Percentiles rank a stretch among this genome's conserved stretches.
phyloP scores from a whole-genome alignment of 2,888 invertebrate species.

The Empis stercorea region DNA sequence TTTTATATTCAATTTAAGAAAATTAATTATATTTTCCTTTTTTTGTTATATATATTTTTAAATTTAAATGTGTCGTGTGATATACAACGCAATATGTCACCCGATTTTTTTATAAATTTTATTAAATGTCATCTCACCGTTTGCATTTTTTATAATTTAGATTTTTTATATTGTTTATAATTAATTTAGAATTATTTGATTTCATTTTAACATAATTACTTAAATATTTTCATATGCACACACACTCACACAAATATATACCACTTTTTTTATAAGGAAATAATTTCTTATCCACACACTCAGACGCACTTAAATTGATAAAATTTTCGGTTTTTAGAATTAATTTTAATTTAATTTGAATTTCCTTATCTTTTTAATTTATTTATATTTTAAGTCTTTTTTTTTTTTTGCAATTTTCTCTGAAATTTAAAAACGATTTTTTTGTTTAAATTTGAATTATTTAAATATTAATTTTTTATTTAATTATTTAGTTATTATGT shows the following conservation, averaged over 20 bases:
- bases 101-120: slow-evolving; percentile 4
- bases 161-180: slow-evolving; percentile 7
- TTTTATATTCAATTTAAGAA: too few species aligned
- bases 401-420: neutral
- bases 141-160: slow-evolving; percentile 18
- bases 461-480: neutral
- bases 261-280: slow-evolving; percentile 8
- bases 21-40: neutral
- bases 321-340: too few species aligned
- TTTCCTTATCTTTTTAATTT: too few species aligned
- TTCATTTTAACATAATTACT: neutral
- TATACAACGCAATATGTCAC: slow-evolving; percentile 2
- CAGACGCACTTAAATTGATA: neutral
- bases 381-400: neutral
- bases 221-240: neutral
- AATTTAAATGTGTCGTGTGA: neutral
- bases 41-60: neutral
- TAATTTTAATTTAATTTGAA: too few species aligned
- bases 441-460: neutral
- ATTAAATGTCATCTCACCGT: slow-evolving; percentile 22
- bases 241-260: slow-evolving; percentile 3
- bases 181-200: neutral
- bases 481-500: neutral
- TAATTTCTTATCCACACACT: neutral
- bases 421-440: neutral